Percentiles rank a stretch among this genome's conserved stretches.
These are phyloP conservation scores for Notolabrus celidotus DNA, from an alignment of 2,797 vertebrate genomes.

Conservation along the genomic window DNA sequence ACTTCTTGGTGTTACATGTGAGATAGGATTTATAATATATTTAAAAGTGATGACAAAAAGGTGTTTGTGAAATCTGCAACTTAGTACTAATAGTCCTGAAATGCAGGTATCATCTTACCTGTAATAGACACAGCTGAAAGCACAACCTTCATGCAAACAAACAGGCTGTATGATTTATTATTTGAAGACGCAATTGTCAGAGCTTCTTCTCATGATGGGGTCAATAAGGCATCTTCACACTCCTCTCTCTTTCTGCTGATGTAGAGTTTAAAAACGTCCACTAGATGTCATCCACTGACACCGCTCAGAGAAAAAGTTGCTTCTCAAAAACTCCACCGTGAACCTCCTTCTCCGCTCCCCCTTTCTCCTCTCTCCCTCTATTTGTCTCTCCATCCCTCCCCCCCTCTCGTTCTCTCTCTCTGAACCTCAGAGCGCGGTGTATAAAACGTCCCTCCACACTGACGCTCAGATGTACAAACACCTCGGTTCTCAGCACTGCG, in stretches of 20 bases:
- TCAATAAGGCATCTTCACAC: not conserved
- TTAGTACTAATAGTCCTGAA: too few relatives aligned
- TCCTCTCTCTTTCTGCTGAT: not conserved
- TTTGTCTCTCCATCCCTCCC: conserved; percentile 45
- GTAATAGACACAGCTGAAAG: too few relatives aligned
- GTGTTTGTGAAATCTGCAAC: too few relatives aligned
- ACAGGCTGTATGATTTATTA: not conserved
- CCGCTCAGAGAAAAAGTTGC: conserved; percentile 70
- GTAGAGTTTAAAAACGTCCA: conserved; percentile 36
- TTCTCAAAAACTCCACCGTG: conserved; percentile 60
- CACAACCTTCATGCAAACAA: not conserved
- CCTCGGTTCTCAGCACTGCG: conserved; percentile 46
- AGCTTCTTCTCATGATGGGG: not conserved
- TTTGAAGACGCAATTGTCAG: not conserved
- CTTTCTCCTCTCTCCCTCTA: conserved; percentile 9
- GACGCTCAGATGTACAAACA: conserved; percentile 73
- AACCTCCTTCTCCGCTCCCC: conserved; percentile 40
- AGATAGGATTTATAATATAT: too few relatives aligned
- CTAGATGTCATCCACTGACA: conserved; percentile 72
- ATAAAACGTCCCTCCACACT: conserved; percentile 76
- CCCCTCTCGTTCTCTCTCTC: conserved; percentile 42
- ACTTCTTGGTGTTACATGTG: too few relatives aligned
- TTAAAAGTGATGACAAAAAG: too few relatives aligned
- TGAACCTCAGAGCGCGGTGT: conserved; percentile 60
- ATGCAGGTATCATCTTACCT: too few relatives aligned